Conservation (phyloP, 2,113 vertebrate genomes). For the Papio anubis region DNA sequence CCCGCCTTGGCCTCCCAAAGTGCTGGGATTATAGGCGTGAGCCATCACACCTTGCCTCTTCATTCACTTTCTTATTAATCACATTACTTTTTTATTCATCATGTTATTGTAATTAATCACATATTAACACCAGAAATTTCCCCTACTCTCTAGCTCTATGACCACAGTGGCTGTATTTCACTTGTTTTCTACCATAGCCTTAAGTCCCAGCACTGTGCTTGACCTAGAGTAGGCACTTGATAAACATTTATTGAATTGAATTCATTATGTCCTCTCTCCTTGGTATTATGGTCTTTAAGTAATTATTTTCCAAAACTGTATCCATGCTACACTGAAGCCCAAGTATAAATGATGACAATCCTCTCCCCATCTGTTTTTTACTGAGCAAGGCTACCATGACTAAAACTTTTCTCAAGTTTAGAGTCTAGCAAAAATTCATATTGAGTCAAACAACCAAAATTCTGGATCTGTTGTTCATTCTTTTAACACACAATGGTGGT, state of each 20-base stretch:
- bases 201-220: background rate
- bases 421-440: slow-evolving; percentile 14
- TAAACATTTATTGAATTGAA: background rate
- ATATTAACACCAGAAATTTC: background rate
- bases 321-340: background rate
- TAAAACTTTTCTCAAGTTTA: slow-evolving; percentile 50
- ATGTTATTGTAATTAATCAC: background rate
- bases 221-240: background rate
- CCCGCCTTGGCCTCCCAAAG: too few relatives aligned
- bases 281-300: background rate
- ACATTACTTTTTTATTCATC: background rate
- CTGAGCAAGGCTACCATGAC: slow-evolving; percentile 1
- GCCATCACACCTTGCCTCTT: background rate
- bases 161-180: background rate
- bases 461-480: slow-evolving; percentile 43
- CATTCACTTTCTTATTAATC: background rate
- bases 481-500: slow-evolving; percentile 14
- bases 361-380: slow-evolving; percentile 5
- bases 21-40: too few relatives aligned
- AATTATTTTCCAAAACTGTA: background rate
- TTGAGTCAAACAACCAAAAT: slow-evolving; percentile 34
- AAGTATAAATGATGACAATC: background rate
- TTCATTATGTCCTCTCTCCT: background rate
- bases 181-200: background rate
- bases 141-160: background rate